A percentile compares a stretch with the other conserved stretches of the same genome.
Evolutionary conservation across 2,888 invertebrate genomes (phyloP).

Genomic region (Hypomecis atomaria): DNA sequence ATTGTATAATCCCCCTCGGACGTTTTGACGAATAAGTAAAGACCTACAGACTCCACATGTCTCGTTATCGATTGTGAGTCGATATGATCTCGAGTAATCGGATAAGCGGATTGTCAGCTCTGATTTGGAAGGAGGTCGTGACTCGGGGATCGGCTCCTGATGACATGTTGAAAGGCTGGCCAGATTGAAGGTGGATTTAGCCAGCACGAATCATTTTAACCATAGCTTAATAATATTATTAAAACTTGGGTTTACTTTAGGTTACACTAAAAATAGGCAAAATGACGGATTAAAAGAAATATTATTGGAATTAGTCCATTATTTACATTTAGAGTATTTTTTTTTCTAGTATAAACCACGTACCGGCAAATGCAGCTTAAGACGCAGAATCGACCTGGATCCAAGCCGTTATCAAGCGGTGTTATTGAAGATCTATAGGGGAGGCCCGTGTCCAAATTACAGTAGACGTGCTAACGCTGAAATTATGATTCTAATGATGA

Average conservation of each 20-base stretch:
- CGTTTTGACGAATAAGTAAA: neutral
- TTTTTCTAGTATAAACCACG: too few species aligned
- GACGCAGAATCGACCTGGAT: too few species aligned
- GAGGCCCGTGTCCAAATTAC: too few species aligned
- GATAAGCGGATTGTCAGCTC: constrained; percentile 54
- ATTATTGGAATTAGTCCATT: too few species aligned
- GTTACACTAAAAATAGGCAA: neutral
- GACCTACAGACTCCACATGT: constrained; percentile 14
- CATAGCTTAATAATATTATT: too few species aligned
- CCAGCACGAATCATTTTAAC: constrained; percentile 8
- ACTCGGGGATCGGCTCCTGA: constrained; percentile 18
- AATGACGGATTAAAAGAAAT: neutral
- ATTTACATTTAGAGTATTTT: too few species aligned
- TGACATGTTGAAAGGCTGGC: constrained; percentile 20
- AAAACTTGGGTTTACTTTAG: too few species aligned
- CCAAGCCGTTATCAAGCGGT: too few species aligned
- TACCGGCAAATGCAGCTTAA: too few species aligned
- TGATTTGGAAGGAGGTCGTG: constrained; percentile 40
- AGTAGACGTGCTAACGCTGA: too few species aligned
- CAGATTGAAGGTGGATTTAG: constrained; percentile 6
- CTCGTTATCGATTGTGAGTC: constrained; percentile 46
- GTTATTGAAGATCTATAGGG: too few species aligned
- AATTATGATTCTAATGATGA: neutral
- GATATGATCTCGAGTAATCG: constrained; percentile 46
- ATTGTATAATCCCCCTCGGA: too few species aligned